phyloP scores from a whole-genome alignment of 1,140 invertebrate genomes.

The Matsumurasca onukii region DNA sequence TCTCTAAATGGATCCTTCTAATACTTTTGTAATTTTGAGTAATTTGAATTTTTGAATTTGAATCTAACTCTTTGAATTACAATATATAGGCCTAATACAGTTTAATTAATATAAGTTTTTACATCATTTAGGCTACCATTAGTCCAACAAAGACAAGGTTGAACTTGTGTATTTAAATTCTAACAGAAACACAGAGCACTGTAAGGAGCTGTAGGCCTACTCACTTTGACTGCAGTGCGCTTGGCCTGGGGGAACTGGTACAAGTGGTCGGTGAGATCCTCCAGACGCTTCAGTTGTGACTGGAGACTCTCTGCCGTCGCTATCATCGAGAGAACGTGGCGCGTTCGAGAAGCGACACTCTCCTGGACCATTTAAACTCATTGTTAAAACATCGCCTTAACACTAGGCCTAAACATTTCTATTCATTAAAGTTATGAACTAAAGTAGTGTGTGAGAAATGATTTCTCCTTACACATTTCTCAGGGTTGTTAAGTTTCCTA shows the following conservation, averaged over 20 bases:
- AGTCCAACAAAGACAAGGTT: no score
- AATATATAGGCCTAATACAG: no score
- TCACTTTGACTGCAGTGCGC: conserved; percentile 67
- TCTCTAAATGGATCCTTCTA: no score
- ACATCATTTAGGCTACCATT: no score
- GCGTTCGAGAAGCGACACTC: conserved; percentile 63
- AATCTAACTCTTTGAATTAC: no score
- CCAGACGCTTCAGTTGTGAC: conserved; percentile 59
- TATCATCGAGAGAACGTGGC: conserved; percentile 65
- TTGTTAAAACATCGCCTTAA: conserved; percentile 38
- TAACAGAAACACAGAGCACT: no score
- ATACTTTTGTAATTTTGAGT: no score
- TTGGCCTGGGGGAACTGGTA: conserved; percentile 70
- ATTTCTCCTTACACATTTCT: conserved; percentile 36
- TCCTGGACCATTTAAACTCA: conserved; percentile 50
- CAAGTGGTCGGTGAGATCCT: conserved; percentile 69
- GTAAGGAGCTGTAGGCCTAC: no score
- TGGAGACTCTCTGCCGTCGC: conserved; percentile 56
- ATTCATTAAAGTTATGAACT: conserved; percentile 12
- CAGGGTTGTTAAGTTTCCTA: no score
- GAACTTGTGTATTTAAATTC: no score
- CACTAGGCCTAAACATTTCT: conserved; percentile 36
- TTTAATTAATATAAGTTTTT: no score
- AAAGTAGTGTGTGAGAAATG: not conserved
- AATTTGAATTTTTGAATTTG: no score